phyloP scores from a whole-genome alignment of 1,140 invertebrate species.

The Trichonephila inaurata region DNA sequence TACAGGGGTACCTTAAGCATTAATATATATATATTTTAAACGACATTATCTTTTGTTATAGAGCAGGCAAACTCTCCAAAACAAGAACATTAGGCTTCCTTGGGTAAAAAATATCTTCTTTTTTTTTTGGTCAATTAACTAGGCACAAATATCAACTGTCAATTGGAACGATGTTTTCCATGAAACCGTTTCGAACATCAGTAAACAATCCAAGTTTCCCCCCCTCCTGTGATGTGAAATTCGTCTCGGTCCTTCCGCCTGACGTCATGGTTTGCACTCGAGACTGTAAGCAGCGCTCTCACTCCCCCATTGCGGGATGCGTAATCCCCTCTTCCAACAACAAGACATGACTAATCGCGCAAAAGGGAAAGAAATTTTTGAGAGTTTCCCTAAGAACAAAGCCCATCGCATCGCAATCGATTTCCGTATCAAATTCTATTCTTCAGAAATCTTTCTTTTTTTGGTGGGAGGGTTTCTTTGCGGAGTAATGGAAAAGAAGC shows the following conservation, averaged over 20 bases:
- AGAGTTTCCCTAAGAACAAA: conserved; percentile 27
- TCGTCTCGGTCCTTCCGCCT: neutral
- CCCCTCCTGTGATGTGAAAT: neutral
- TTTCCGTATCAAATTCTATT: conserved; percentile 17
- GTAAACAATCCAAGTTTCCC: neutral
- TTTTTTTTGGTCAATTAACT: no score
- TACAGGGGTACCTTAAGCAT: no score
- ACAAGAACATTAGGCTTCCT: no score
- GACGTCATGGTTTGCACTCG: conserved; percentile 3
- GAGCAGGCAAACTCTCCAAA: no score
- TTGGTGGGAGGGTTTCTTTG: neutral
- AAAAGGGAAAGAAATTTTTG: conserved; percentile 35
- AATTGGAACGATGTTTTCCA: no score
- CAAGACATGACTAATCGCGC: conserved; percentile 56
- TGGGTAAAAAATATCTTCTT: no score
- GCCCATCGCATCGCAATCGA: neutral
- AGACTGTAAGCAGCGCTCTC: conserved; percentile 18
- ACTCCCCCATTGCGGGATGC: neutral
- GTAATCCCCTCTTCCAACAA: conserved; percentile 7
- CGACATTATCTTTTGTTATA: no score
- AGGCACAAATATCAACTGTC: no score
- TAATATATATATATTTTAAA: no score
- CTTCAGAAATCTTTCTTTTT: neutral
- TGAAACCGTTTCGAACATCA: neutral
- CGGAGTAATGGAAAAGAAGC: neutral